Conservation (phyloP, 2,113 vertebrate species). For the Cygnus atratus region DNA sequence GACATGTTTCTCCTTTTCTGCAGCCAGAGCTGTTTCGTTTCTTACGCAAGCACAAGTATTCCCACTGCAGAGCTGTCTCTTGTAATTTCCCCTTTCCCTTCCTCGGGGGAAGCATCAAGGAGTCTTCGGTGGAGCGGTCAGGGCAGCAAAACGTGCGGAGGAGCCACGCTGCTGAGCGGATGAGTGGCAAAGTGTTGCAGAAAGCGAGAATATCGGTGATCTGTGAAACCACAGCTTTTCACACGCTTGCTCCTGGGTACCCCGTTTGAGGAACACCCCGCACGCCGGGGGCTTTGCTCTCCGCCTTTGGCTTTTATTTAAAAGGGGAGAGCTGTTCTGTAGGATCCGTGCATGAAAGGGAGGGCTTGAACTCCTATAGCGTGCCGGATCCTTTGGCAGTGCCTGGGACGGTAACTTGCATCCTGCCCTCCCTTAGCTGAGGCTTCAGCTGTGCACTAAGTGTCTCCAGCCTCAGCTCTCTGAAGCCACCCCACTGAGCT, state of each 20-base stretch:
- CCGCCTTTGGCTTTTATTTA: not conserved
- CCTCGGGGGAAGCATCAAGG: not conserved
- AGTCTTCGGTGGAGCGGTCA: not conserved
- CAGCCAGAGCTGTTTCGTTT: not conserved
- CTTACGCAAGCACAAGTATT: not conserved
- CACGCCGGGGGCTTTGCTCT: not conserved
- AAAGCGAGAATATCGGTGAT: not conserved
- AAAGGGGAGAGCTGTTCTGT: not conserved
- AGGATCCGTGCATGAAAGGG: not conserved
- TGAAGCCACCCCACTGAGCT: not conserved
- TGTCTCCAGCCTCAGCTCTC: not conserved
- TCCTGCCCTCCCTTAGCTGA: not conserved
- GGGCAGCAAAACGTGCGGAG: not conserved
- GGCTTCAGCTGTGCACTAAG: not conserved
- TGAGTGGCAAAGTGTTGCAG: not conserved
- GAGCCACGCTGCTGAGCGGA: not conserved
- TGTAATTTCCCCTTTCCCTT: constrained; percentile 23
- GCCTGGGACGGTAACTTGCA: not conserved
- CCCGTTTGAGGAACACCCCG: not conserved
- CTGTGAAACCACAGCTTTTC: not conserved
- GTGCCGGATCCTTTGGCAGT: not conserved
- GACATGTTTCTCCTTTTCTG: constrained; percentile 4
- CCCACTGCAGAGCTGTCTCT: not conserved
- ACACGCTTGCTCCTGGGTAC: not conserved
- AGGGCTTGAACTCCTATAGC: not conserved